Evolutionary conservation across 1,140 invertebrate genomes (phyloP), one percentile per base, ranked within the genome.

Genomic region (Nymphalis io): DNA sequence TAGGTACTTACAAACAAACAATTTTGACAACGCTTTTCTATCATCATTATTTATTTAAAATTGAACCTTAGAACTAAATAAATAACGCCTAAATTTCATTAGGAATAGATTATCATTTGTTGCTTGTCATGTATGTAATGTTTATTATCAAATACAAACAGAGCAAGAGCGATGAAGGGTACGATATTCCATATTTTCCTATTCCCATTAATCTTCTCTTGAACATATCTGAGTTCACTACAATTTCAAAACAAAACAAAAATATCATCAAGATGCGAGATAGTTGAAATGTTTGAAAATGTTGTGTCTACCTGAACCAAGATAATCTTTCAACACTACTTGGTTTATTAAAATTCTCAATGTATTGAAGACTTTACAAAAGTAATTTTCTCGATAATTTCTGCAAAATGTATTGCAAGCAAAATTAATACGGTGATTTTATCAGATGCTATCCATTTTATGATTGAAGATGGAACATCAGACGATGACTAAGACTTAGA

Each of bases 11-110:
- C 23, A 2, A 1, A 51, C 18, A 51, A 51, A 51, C 20, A 21
- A 51, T 51, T 51, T 18, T 51, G 46, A 51, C 46, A 51, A 8
- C 5, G 46, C 16, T 51, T 51, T 51, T 51, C 46, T n/a, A 44
- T 48, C 4, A 51, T 11, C 12, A 51, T 5, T 21, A 20, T 20
- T 6, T 18, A 51, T 51, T 51, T 18, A 20, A 55, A 13, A 55
- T 13, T 55, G 13, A 55, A 55, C 20, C 51, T 23, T 55, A 55
- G n/a, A 23, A 0, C 10, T 12, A 15, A 11, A 55, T 1, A 3
- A 51, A 51, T 13, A 51, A 51, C 18, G 10, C 6, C 6, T 51
- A 20, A 20, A 21, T 4, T 51, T 10, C 18, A 21, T 11, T 51
- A 16, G 11, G 27, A 27, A 15, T 3, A 20, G 48, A 16, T 20